Evolutionary conservation across 2,888 invertebrate genomes (phyloP), one percentile per base, ranked within the genome.

Genomic region (Elegia similella): DNA sequence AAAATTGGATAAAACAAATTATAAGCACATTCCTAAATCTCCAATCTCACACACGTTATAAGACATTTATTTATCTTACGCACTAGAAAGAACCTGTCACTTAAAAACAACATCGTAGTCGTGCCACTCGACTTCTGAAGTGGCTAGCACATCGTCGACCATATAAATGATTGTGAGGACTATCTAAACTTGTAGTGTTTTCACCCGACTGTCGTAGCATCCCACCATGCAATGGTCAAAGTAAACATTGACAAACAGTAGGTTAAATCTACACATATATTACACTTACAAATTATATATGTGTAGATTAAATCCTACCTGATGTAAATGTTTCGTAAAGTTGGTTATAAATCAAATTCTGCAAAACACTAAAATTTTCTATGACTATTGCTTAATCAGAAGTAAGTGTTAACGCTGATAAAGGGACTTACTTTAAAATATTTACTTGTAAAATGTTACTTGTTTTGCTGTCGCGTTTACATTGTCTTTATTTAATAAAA

Each of bases 101-200:
- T 79, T 81, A 84, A 84, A 87, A 82, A 75, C 76, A 73, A 71
- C 63, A 72, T 82, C 77, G 77, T 79, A 75, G 75, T 69, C 73
- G 68, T 73, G 82, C 78, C 81, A 80, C 83, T 83, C 76, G 73
- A 84, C 81, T 72, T 72, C 74, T 79, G 78, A 80, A 86, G 86
- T 83, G 82, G 79, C 76, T 76, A 73, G 74, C 69, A 76, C 67
- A 73, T 73, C 66, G 69, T 70, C 72, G 70, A 73, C 70, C 73
- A 73, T 80, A 81, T 85, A 84, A 84, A 80, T 82, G 82, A 81
- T 82, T 76, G 80, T 76, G 76, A 70, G 73, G 72, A 73, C 73
- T 75, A 80, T 83, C 78, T 82, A 76, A 82, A 82, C 73, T 76
- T 80, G 84, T 78, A 78, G 73, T 78, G 78, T 80, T 80, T 80